A percentile compares a stretch with the other conserved stretches of the same genome.
phyloP scores from a whole-genome alignment of 1,140 invertebrate species.

The Metopolophium dirhodum region DNA sequence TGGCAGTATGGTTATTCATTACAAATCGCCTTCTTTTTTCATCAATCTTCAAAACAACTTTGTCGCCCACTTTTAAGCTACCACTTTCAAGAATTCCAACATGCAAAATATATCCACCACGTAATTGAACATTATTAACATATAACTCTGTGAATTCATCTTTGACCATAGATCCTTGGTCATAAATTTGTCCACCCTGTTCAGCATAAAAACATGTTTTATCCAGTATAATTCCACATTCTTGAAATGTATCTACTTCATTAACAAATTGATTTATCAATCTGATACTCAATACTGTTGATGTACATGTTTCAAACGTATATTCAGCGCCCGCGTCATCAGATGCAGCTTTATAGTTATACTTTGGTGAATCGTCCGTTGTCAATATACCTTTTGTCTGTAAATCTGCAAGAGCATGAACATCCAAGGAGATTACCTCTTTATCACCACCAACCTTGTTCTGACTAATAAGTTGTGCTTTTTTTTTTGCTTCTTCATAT shows the following conservation, averaged over 20 bases:
- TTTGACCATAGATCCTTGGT: conserved; percentile 91
- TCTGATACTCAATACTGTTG: conserved; percentile 75
- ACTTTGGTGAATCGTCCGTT: conserved; percentile 93
- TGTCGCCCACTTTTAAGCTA: conserved; percentile 84
- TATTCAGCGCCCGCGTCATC: conserved; percentile 44
- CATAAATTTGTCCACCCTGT: conserved; percentile 97
- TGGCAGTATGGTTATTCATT: conserved; percentile 99
- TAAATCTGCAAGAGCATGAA: conserved; percentile 93
- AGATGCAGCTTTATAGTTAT: conserved; percentile 78
- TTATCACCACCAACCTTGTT: conserved; percentile 78
- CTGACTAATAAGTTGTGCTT: conserved; percentile 87
- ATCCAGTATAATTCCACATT: conserved; percentile 93
- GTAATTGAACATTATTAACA: conserved; percentile 94
- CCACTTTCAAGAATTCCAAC: conserved; percentile 86
- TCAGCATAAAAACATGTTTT: conserved; percentile 96
- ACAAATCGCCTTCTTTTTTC: conserved; percentile 80
- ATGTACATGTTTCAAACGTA: conserved; percentile 70
- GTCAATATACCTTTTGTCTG: conserved; percentile 78
- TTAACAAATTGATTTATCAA: conserved; percentile 87
- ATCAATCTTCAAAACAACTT: conserved; percentile 83
- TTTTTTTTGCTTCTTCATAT: conserved; percentile 92
- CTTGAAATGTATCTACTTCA: conserved; percentile 80
- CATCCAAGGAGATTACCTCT: conserved; percentile 87
- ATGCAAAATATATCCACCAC: conserved; percentile 95
- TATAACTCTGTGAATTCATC: conserved; percentile 70